Evolutionary conservation across 2,888 invertebrate species (phyloP), one percentile per base, ranked within the genome.

Genomic region (Eristalis pertinax): DNA sequence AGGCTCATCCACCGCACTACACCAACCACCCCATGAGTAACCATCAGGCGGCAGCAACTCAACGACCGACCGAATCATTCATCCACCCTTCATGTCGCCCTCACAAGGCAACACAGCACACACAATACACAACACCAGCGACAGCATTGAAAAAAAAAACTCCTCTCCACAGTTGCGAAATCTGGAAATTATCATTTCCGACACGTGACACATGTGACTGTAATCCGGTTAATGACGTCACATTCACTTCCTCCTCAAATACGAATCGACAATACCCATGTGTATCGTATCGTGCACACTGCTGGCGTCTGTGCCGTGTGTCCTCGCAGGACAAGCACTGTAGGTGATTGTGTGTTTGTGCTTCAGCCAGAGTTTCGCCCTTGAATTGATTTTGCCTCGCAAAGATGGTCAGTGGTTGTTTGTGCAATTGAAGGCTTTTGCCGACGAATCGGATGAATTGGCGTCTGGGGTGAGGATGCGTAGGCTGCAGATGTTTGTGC

Each of bases 131-230:
- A 32, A 5, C 32, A 32, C 8, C 32, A 75, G 56, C 58, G 58
- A 50, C 68, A 56, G 7, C 50, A 29, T 26, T 22, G 41, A 15
- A 26, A 62, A 70, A 64, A 13, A 41, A 26, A 26, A 26, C 26
- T 73, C 60, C 84, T 41, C 58, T n/a, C 63, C 26, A 29, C 19
- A 19, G 63, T 80, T 84, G 84, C 67, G 76, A 62, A 79, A 84
- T 79, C 68, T 79, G 63, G 72, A 87, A 84, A 79, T 87, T 87
- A 84, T 77, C 80, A 84, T 87, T 79, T 87, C 68, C 75, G 72
- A 79, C 87, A 87, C 87, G 87, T 87, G 87, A 84, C 87, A 84
- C 87, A 87, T 87, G 87, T 84, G 87, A 84, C 84, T 87, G 63
- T 87, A 84, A 87, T 84, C 87, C 58, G 75, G 56, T 64, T 67